These are phyloP conservation scores for Cacoxenus indagator DNA, from an alignment of 2,888 invertebrate genomes.

Conservation along the genomic window DNA sequence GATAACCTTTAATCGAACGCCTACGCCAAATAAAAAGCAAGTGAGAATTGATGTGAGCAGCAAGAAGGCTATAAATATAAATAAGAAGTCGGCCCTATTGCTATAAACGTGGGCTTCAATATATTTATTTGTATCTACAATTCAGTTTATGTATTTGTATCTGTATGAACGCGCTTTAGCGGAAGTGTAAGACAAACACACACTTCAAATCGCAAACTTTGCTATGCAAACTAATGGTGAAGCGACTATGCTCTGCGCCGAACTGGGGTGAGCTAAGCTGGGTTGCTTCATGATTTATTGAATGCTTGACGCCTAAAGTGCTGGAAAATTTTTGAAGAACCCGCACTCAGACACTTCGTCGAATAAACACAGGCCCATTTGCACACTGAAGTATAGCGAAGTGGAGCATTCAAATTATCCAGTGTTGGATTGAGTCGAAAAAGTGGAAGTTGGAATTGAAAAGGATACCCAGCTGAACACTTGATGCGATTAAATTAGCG, in stretches of 20 bases:
- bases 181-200: slow-evolving; percentile 10
- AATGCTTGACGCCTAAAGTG: slow-evolving; percentile 52
- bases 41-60: neutral
- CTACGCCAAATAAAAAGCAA: neutral
- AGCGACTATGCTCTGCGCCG: neutral
- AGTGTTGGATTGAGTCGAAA: no score
- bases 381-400: no score
- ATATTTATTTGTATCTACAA: neutral
- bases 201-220: slow-evolving; percentile 4
- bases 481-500: no score
- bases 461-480: no score
- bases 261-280: neutral
- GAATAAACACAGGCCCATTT: neutral
- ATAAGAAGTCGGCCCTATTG: neutral
- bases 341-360: neutral
- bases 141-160: neutral
- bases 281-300: slow-evolving; percentile 48
- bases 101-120: no score
- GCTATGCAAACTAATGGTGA: slow-evolving; percentile 14
- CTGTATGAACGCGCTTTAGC: neutral
- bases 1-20: neutral
- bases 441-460: no score
- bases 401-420: no score
- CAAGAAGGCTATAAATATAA: neutral
- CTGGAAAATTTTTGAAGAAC: slow-evolving; percentile 41